Percentiles rank a stretch among this genome's conserved stretches.
These are phyloP conservation scores for Tetramorium simillimum DNA, from an alignment of 1,140 invertebrate genomes.

Conservation along the genomic window DNA sequence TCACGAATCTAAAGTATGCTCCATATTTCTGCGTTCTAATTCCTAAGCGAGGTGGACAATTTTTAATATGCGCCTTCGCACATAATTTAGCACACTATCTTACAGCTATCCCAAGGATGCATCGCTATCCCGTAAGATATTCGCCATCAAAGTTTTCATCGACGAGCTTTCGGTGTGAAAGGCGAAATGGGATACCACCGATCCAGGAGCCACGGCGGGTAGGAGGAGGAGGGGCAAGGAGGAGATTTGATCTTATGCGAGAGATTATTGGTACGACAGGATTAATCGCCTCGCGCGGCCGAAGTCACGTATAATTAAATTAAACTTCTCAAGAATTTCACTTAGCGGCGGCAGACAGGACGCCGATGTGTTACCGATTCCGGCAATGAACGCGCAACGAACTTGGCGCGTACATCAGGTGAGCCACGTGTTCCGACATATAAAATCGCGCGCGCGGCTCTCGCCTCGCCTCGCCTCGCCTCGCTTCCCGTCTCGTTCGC, in stretches of 20 bases:
- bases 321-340: constrained; percentile 81
- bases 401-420: constrained; percentile 73
- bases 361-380: constrained; percentile 78
- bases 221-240: neutral
- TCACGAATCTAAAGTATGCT: neutral
- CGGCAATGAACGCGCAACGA: constrained; percentile 53
- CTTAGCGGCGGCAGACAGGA: constrained; percentile 71
- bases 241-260: constrained; percentile 28
- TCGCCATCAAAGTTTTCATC: constrained; percentile 17
- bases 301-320: constrained; percentile 78
- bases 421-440: constrained; percentile 50
- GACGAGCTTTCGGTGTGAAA: neutral
- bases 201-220: neutral
- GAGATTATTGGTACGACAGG: constrained; percentile 69
- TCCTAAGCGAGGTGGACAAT: neutral
- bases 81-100: neutral
- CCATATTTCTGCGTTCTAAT: neutral
- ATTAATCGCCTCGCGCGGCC: constrained; percentile 74
- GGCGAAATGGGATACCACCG: neutral
- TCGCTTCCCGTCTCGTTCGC: neutral
- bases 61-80: neutral
- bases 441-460: constrained; percentile 49
- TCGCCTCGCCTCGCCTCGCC: neutral
- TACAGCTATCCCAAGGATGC: neutral
- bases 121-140: neutral